Conservation (phyloP, 2,797 vertebrate genomes). For the Enteromius treurensis region DNA sequence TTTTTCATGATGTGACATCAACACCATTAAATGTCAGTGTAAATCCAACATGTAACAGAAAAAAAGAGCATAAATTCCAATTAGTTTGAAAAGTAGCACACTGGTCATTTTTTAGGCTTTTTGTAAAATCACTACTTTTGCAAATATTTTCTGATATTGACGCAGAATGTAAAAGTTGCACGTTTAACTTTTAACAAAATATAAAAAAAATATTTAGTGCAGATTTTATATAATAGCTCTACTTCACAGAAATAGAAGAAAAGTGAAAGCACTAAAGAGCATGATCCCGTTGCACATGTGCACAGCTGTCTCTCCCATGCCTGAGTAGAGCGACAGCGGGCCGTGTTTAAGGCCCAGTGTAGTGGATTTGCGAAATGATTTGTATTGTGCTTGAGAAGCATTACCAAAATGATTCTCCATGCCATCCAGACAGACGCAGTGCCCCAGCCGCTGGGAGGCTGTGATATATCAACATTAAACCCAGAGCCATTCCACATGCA, state of each 20-base stretch:
- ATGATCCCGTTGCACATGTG: neutral
- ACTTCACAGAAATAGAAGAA: neutral
- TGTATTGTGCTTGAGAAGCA: slow-evolving; percentile 54
- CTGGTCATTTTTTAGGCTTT: neutral
- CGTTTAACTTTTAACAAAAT: neutral
- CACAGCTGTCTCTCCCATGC: slow-evolving; percentile 22
- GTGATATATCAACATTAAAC: slow-evolving; percentile 55
- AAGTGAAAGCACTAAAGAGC: neutral
- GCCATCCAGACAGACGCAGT: slow-evolving; percentile 42
- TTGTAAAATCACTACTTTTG: neutral
- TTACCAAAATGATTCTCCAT: slow-evolving; percentile 54
- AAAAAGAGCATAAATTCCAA: neutral
- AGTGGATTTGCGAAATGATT: slow-evolving; percentile 50
- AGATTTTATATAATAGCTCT: neutral
- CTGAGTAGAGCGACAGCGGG: slow-evolving; percentile 31
- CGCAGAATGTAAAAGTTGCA: neutral
- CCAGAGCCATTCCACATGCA: slow-evolving; percentile 40
- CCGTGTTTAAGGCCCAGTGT: slow-evolving; percentile 40
- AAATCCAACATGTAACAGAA: too few relatives aligned
- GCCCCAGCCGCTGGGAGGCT: slow-evolving; percentile 25
- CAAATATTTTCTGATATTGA: neutral
- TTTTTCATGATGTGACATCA: neutral
- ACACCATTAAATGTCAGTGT: too few relatives aligned
- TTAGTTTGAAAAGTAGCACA: neutral
- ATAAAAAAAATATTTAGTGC: neutral